A percentile compares a stretch with the other conserved stretches of the same genome.
phyloP scores from a whole-genome alignment of 2,113 vertebrate species.

The Numida meleagris region DNA sequence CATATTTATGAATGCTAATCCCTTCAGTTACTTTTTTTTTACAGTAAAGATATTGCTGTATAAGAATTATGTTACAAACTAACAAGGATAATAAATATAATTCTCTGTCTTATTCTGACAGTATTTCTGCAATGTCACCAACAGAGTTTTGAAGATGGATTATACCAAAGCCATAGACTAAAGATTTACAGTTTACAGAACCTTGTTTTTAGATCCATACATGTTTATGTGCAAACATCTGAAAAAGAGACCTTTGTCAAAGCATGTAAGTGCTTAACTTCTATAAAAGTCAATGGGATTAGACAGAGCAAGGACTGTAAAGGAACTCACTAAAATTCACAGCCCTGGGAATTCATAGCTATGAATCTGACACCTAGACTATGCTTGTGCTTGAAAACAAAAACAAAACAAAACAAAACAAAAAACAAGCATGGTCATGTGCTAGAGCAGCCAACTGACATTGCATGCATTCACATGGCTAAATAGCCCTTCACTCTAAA shows the following conservation, averaged over 20 bases:
- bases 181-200: neutral
- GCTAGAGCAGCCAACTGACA: neutral
- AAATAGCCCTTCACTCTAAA: neutral
- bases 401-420: neutral
- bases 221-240: constrained; percentile 2
- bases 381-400: neutral
- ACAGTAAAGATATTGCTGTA: neutral
- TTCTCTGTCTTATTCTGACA: neutral
- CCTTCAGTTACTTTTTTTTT: constrained; percentile 5
- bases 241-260: neutral
- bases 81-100: neutral
- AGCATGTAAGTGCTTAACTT: neutral
- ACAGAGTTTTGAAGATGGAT: neutral
- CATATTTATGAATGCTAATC: constrained; percentile 18
- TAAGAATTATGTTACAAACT: neutral
- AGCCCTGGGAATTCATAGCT: neutral
- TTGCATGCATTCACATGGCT: neutral
- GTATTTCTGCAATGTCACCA: neutral
- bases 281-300: neutral
- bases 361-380: neutral
- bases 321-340: neutral
- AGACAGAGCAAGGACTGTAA: neutral
- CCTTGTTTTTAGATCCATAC: neutral
- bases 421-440: neutral
- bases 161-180: neutral